A percentile compares a stretch with the other conserved stretches of the same genome.
Conservation (phyloP, 2,113 vertebrate species). For the Dasyurus viverrinus region DNA sequence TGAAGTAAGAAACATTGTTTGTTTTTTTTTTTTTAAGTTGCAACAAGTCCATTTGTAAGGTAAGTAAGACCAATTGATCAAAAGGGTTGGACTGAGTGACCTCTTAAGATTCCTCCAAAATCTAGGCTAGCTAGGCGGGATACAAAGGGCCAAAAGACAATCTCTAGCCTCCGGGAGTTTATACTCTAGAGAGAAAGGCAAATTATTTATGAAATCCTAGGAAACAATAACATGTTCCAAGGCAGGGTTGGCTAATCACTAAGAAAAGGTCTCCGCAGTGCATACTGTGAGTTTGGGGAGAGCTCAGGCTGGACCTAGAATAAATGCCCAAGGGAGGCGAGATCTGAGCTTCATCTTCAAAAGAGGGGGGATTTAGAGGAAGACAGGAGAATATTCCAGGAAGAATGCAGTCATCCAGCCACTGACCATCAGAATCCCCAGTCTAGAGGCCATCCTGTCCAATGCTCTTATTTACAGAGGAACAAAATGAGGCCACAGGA, state of each 20-base stretch:
- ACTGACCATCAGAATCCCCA: neutral
- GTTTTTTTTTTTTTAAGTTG: neutral
- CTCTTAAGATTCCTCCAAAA: neutral
- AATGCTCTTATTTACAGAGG: neutral
- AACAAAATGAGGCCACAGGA: neutral
- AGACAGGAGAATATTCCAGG: neutral
- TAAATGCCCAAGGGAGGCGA: neutral
- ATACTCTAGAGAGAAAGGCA: neutral
- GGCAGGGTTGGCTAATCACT: neutral
- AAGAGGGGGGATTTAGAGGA: neutral
- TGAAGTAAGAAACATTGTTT: neutral
- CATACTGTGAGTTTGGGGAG: neutral
- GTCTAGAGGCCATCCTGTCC: neutral
- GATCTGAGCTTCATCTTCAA: neutral
- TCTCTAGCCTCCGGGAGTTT: neutral
- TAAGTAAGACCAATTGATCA: neutral
- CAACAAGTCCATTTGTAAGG: neutral
- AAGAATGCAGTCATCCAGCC: neutral
- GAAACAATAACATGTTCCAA: neutral
- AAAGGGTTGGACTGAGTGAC: neutral
- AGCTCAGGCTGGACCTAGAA: neutral
- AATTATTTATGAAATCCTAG: neutral
- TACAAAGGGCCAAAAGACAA: neutral
- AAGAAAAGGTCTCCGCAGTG: neutral
- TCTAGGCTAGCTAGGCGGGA: neutral